These are phyloP conservation scores for Parascotia fuliginaria DNA, from an alignment of 2,888 invertebrate species.

Conservation along the genomic window DNA sequence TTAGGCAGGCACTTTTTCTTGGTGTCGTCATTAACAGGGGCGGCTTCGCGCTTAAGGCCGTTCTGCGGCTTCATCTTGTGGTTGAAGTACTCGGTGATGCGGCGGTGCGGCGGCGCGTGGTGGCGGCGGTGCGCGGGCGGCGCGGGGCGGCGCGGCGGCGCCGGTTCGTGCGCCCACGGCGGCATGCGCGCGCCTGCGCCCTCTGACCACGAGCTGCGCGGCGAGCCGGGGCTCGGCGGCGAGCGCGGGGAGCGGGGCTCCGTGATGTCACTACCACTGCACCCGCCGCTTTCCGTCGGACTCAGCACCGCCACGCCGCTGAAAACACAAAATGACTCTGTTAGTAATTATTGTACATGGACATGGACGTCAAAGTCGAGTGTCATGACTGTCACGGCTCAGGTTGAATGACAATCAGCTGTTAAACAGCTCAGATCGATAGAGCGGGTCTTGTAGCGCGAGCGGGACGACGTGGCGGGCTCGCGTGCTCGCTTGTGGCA, in stretches of 20 bases:
- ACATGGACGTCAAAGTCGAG: constrained; percentile 2
- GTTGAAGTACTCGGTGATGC: constrained; percentile 94
- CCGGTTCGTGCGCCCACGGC: constrained; percentile 82
- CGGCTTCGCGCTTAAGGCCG: constrained; percentile 77
- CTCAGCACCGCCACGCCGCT: constrained; percentile 94
- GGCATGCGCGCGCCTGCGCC: constrained; percentile 77
- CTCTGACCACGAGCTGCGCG: constrained; percentile 82
- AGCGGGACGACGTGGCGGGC: constrained; percentile 45
- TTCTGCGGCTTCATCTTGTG: constrained; percentile 91
- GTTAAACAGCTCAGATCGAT: constrained; percentile 72
- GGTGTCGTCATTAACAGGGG: constrained; percentile 63
- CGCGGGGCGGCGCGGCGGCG: constrained; percentile 79
- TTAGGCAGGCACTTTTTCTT: constrained; percentile 79
- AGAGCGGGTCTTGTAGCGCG: constrained; percentile 42
- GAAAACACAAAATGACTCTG: constrained; percentile 70
- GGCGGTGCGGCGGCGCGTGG: constrained; percentile 87
- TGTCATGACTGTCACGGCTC: constrained; percentile 30
- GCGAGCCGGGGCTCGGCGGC: constrained; percentile 90
- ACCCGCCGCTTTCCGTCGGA: constrained; percentile 90
- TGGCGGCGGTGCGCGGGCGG: constrained; percentile 66
- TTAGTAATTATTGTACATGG: too few species aligned
- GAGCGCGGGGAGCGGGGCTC: constrained; percentile 93
- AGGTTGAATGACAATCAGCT: constrained; percentile 71
- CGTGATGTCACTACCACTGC: constrained; percentile 92
- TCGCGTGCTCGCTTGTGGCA: constrained; percentile 42